Percentiles rank a stretch among this genome's conserved stretches.
Conservation (phyloP, 2,113 vertebrate species). For the Lipophrys pholis region DNA sequence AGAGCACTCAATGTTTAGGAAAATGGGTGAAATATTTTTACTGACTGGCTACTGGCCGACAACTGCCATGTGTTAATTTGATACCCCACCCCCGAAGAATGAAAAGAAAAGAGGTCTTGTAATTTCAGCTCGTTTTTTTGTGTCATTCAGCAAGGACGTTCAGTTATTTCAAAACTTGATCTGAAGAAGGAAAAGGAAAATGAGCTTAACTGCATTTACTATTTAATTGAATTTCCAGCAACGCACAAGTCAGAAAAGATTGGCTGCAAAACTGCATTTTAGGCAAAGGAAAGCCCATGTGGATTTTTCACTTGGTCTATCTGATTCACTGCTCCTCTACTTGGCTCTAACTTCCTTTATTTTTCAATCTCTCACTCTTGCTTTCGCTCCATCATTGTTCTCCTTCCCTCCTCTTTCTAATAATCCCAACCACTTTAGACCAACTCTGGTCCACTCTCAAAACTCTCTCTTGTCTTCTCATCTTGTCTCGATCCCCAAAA, state of each 20-base stretch:
- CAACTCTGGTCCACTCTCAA: not conserved
- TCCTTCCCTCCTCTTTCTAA: not conserved
- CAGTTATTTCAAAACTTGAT: not conserved
- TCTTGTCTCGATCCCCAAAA: not conserved
- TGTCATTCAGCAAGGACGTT: not conserved
- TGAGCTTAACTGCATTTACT: slow-evolving; percentile 10
- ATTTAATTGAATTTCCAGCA: slow-evolving; percentile 63
- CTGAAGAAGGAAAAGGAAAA: slow-evolving; percentile 3
- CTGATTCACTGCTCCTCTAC: slow-evolving; percentile 29
- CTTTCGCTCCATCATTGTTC: not conserved
- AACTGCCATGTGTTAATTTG: not conserved
- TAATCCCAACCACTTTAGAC: not conserved
- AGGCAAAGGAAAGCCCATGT: slow-evolving; percentile 30
- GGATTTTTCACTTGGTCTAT: slow-evolving; percentile 37
- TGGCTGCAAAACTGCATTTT: slow-evolving; percentile 50
- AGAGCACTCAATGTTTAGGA: not conserved
- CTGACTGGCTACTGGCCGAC: not conserved
- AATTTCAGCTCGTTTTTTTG: not conserved
- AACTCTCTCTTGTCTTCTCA: not conserved
- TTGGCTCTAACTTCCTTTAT: slow-evolving; percentile 8
- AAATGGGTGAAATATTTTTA: not conserved
- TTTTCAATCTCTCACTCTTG: not conserved
- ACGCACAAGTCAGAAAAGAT: slow-evolving; percentile 29
- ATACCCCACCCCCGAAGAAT: no score
- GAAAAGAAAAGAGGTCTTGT: not conserved